Evolutionary conservation across 2,113 vertebrate species (phyloP), one percentile per base, ranked within the genome.

Genomic region (Phocoena sinus): DNA sequence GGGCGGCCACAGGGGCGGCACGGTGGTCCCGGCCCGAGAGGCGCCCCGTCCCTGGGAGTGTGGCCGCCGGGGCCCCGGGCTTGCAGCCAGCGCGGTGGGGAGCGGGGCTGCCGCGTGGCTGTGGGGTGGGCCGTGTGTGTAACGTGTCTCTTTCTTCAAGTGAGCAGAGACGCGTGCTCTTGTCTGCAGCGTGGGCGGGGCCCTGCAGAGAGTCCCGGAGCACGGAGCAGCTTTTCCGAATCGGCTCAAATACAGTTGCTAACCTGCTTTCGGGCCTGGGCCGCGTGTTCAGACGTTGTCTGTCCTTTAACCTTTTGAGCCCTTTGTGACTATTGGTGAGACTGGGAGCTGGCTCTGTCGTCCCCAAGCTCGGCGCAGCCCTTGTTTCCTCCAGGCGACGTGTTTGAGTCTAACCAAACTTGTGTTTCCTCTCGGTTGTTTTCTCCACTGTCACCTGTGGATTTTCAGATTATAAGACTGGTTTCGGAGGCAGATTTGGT

Each of bases 401-500:
- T 50, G 2, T 47, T 11, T 44, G 90, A 36, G 6, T 2, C 89
- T 98, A 94, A 98, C 96, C 95, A 77, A 95, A 92, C 77, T 93
- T 95, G 65, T 97, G 92, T 98, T 26, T 97, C 85, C 92, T 92
- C 83, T 91, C 41, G 82, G 65, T 96, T 84, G 47, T 97, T 96
- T 83, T 97, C 96, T 62, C 53, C 5, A 70, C 96, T 97, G 58
- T 98, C 36, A 88, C 97, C 23, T 98, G 96, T 98, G 98, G 98
- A 98, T 98, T 99, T 99, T 96, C 99, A 99, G 99, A 99, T 98
- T 99, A 99, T 99, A 99, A 99, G 98, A 98, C 99, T 97, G 99
- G 99, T 99, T 99, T 99, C 98, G 99, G 99, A 99, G 99, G 99
- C 98, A 99, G 98, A 98, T 99, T 99, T 98, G 99, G 99, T 99